Evolutionary conservation across 92 coral and sea anemone genomes (phyloP), one percentile per base, ranked within the genome.

Genomic region (Chrysogorgia sp.): DNA sequence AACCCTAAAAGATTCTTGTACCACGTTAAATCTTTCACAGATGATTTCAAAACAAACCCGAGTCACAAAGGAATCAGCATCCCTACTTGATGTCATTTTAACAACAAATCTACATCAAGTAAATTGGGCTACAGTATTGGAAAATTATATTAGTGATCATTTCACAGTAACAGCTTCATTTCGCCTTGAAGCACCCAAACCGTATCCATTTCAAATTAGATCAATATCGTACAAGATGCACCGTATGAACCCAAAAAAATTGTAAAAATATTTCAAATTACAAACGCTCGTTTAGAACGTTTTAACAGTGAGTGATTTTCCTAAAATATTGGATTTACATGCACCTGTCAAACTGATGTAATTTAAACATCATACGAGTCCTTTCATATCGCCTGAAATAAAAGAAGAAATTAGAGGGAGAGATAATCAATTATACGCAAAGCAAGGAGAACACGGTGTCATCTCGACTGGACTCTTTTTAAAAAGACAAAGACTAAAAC

Each of bases 31-130:
- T 60, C 67, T 74, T 49, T 53, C 61, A 59, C 43, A 59, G 32
- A 55, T 74, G 33, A 21, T 75, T 63, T 56, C 68, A 5, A 75
- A 75, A 63, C 81, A 67, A 0, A 75, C 81, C 34, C 69, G 67
- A 22, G 52, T 55, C 15, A 75, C 81, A 75, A 61, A 61, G 67
- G 67, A 61, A 6, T 6, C 67, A 61, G 40, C 66, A 60, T 26
- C 66, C 34, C 20, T 60, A 60, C 66, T 60, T 60, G 66, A 58
- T 58, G 65, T 58, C 24, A 58, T 58, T 58, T 31, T 58, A 58
- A 58, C 65, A 58, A 58, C 65, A 58, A 58, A 58, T 58, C 28
- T 13, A 58, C 65, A 58, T 26, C 65, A 58, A 24, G 65, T 58
- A 22, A 58, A 22, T 58, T 10, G 65, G 31, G 26, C 65, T 58